Conservation (phyloP, 2,113 vertebrate genomes). For the Piaya cayana region DNA sequence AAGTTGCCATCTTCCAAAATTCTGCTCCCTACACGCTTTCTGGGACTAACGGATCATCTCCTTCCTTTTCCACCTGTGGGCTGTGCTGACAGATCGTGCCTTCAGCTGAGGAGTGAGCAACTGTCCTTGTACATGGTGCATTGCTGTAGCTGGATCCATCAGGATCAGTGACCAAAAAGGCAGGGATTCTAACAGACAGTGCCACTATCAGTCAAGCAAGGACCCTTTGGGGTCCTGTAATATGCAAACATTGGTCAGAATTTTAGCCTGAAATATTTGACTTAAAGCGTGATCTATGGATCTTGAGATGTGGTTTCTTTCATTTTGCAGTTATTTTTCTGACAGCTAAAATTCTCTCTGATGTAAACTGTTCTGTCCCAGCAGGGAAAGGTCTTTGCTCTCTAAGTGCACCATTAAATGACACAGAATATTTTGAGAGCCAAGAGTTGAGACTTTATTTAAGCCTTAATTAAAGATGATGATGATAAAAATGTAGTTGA, state of each 20-base stretch:
- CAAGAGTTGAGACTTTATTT: background rate
- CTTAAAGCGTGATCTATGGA: background rate
- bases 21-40: background rate
- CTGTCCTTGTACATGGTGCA: background rate
- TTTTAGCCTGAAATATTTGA: background rate
- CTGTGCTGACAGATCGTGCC: too few species aligned
- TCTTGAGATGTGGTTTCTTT: background rate
- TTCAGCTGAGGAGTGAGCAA: background rate
- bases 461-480: slow-evolving; percentile 11
- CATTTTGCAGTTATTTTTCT: background rate
- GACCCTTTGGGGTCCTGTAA: background rate
- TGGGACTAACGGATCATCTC: background rate
- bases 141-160: background rate
- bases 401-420: background rate
- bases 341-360: background rate
- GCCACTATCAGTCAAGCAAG: background rate
- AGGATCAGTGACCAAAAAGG: background rate
- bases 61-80: background rate
- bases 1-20: background rate
- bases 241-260: background rate
- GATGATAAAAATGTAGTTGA: slow-evolving; percentile 6
- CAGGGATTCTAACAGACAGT: background rate
- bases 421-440: slow-evolving; percentile 12
- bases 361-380: background rate
- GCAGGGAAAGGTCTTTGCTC: background rate